Percentiles rank a stretch among this genome's conserved stretches.
Evolutionary conservation across 2,113 vertebrate genomes (phyloP).

Genomic region (Anolis sagrei): DNA sequence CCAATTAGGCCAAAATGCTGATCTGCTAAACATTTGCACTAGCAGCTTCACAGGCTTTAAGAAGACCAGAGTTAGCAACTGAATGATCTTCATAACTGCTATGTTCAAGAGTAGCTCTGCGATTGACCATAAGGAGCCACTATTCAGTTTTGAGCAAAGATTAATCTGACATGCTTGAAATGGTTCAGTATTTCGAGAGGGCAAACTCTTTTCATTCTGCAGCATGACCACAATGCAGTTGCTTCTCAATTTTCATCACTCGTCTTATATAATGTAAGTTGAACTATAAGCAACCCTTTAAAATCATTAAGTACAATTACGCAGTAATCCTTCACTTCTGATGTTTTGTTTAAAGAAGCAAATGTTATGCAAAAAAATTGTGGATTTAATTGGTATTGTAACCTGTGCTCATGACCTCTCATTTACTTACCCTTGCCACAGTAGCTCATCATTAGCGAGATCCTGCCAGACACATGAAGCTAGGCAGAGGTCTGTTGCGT

Average conservation of each 20-base stretch:
- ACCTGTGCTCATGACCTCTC: background rate
- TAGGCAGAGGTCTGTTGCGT: slow-evolving; percentile 97
- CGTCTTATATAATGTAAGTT: too few species aligned
- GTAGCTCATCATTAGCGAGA: slow-evolving; percentile 93
- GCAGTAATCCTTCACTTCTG: slow-evolving; percentile 28
- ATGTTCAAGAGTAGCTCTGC: background rate
- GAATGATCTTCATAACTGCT: background rate
- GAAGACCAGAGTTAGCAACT: background rate
- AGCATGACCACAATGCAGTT: background rate
- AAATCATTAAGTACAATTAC: slow-evolving; percentile 24
- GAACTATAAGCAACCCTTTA: too few species aligned
- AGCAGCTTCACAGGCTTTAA: background rate
- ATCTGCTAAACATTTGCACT: background rate
- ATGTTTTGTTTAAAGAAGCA: slow-evolving; percentile 4
- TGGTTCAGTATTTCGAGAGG: background rate
- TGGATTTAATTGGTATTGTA: slow-evolving; percentile 23
- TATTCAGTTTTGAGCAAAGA: background rate
- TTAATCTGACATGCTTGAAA: background rate
- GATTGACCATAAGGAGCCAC: background rate
- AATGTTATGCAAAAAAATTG: slow-evolving; percentile 3
- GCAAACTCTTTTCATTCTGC: background rate
- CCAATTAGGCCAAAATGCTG: background rate
- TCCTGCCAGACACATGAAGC: slow-evolving; percentile 98
- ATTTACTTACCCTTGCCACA: slow-evolving; percentile 95
- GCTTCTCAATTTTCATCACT: background rate